phyloP scores from a whole-genome alignment of 92 coral and sea anemone species.

The Scolanthus callimorphus region DNA sequence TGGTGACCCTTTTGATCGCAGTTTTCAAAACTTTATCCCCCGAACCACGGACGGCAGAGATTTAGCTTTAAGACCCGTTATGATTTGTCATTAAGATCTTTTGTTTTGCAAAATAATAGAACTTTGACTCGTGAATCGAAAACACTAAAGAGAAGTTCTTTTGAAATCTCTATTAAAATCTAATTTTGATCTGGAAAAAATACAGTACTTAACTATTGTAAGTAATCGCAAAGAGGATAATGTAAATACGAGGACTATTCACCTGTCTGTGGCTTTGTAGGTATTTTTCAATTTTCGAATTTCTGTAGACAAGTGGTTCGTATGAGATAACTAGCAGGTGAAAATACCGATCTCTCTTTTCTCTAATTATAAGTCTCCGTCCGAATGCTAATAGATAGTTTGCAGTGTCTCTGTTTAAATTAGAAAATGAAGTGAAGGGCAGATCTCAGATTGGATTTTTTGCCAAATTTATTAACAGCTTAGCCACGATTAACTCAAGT shows the following conservation, averaged over 20 bases:
- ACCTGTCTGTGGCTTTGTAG: constrained; percentile 47
- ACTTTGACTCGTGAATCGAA: constrained; percentile 20
- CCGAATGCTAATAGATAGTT: background rate
- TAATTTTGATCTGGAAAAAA: constrained; percentile 3
- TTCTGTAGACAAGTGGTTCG: constrained; percentile 20
- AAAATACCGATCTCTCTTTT: no score
- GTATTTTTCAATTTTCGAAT: constrained; percentile 29
- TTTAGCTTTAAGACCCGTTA: background rate
- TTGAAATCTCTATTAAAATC: constrained; percentile 20
- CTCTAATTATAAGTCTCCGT: background rate
- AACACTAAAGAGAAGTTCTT: constrained; percentile 6
- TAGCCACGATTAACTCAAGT: background rate
- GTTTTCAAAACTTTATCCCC: no score
- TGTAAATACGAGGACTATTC: constrained; percentile 33
- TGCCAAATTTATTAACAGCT: background rate
- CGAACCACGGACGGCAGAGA: no score
- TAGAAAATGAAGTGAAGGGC: constrained; percentile 1
- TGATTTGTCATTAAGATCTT: constrained; percentile 21
- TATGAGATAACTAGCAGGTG: constrained; percentile 19
- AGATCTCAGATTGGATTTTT: background rate
- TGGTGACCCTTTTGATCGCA: no score
- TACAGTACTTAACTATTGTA: background rate
- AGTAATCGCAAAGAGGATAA: constrained; percentile 15
- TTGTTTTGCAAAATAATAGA: constrained; percentile 19
- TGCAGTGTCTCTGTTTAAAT: background rate